phyloP scores from a whole-genome alignment of 2,113 vertebrate species.

The Megalops atlanticus region DNA sequence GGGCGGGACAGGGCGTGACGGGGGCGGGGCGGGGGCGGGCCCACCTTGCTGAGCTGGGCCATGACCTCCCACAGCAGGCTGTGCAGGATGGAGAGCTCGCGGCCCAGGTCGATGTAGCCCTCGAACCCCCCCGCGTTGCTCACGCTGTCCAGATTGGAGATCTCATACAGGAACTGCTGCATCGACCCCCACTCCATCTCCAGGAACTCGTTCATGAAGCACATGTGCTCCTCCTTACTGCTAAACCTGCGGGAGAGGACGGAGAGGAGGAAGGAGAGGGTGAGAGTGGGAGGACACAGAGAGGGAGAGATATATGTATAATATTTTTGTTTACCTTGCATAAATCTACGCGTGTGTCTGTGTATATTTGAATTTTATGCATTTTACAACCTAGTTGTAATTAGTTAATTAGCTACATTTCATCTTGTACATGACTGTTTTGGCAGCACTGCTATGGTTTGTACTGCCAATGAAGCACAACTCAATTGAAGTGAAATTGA shows the following conservation, averaged over 20 bases:
- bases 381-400: too few species aligned
- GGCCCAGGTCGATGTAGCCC: slow-evolving; percentile 96
- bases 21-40: not conserved
- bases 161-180: slow-evolving; percentile 98
- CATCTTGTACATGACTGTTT: too few species aligned
- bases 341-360: too few species aligned
- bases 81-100: slow-evolving; percentile 91
- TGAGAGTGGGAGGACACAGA: slow-evolving; percentile 26
- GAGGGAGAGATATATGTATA: slow-evolving; percentile 14
- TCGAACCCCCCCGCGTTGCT: slow-evolving; percentile 93
- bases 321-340: too few species aligned
- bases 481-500: too few species aligned
- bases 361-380: too few species aligned
- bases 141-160: slow-evolving; percentile 92
- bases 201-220: slow-evolving; percentile 98
- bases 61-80: slow-evolving; percentile 95
- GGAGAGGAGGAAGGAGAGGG: slow-evolving; percentile 22
- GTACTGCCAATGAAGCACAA: too few species aligned
- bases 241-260: slow-evolving; percentile 77
- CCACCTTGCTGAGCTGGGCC: slow-evolving; percentile 89
- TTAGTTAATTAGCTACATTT: too few species aligned
- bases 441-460: too few species aligned
- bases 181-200: slow-evolving; percentile 98
- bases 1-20: too few species aligned
- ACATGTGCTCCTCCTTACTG: slow-evolving; percentile 95